phyloP scores from a whole-genome alignment of 2,888 invertebrate genomes.

The Hydrotaea cyrtoneurina region DNA sequence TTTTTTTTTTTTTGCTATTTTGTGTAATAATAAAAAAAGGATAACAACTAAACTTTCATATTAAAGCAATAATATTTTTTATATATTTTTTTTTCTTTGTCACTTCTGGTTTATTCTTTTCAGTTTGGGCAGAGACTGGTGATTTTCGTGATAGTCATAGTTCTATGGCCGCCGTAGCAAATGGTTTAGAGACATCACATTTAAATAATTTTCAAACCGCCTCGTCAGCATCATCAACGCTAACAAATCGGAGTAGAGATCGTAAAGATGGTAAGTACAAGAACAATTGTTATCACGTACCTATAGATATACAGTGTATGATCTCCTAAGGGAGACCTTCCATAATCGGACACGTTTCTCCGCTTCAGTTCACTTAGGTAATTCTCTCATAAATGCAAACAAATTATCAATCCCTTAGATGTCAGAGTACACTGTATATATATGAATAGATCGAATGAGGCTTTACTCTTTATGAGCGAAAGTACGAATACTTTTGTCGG shows the following conservation, averaged over 20 bases:
- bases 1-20: constrained; percentile 33
- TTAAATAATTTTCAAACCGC: constrained; percentile 85
- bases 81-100: constrained; percentile 65
- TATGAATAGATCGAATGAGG: no score
- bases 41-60: constrained; percentile 60
- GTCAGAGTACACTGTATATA: no score
- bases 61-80: constrained; percentile 77
- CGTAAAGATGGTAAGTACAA: constrained; percentile 83
- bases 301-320: not conserved
- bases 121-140: constrained; percentile 95
- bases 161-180: constrained; percentile 85
- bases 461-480: no score
- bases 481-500: no score
- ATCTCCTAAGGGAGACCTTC: no score
- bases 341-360: no score
- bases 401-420: not conserved
- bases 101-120: constrained; percentile 81
- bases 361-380: no score
- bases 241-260: constrained; percentile 82
- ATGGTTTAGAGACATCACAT: constrained; percentile 85
- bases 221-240: constrained; percentile 84
- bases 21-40: constrained; percentile 25
- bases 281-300: not conserved
- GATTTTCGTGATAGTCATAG: constrained; percentile 93
- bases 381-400: not conserved